These are phyloP conservation scores for Zosterops lateralis DNA, from an alignment of 2,113 vertebrate species.

Conservation along the genomic window DNA sequence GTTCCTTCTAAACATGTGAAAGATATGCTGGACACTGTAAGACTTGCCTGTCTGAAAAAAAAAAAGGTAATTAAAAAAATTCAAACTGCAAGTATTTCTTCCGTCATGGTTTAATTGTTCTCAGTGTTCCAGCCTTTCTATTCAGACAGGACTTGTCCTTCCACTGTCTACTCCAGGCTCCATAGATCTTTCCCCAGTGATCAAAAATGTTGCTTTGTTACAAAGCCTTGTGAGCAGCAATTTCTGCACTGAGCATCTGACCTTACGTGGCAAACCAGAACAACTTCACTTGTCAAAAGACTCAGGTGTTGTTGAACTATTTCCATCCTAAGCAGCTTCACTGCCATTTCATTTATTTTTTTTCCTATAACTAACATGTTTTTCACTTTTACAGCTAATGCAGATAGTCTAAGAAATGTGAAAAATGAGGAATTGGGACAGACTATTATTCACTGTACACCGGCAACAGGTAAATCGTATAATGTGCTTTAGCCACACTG, in stretches of 20 bases:
- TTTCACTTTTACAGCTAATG: slow-evolving; percentile 47
- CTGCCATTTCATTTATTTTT: not conserved
- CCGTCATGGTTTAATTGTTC: not conserved
- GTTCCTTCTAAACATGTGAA: not conserved
- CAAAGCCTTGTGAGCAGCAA: not conserved
- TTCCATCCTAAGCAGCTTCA: not conserved
- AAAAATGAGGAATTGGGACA: slow-evolving; percentile 84
- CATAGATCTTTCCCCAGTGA: not conserved
- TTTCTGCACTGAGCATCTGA: not conserved
- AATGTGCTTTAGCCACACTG: not conserved
- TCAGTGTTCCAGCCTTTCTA: not conserved
- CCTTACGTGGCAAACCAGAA: not conserved
- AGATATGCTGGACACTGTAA: not conserved
- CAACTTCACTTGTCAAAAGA: not conserved
- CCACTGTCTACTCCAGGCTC: not conserved
- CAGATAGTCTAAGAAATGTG: slow-evolving; percentile 60
- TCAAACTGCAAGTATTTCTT: not conserved
- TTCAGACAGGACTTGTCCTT: not conserved
- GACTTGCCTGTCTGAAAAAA: not conserved
- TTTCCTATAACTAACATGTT: not conserved
- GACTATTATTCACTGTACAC: slow-evolving; percentile 89
- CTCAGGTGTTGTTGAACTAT: not conserved
- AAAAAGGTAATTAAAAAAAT: not conserved
- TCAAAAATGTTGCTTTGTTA: not conserved
- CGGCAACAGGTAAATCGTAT: slow-evolving; percentile 83